A percentile compares a stretch with the other conserved stretches of the same genome.
These are phyloP conservation scores for Nannoperca obscura DNA, from an alignment of 2,797 vertebrate genomes.

Conservation along the genomic window DNA sequence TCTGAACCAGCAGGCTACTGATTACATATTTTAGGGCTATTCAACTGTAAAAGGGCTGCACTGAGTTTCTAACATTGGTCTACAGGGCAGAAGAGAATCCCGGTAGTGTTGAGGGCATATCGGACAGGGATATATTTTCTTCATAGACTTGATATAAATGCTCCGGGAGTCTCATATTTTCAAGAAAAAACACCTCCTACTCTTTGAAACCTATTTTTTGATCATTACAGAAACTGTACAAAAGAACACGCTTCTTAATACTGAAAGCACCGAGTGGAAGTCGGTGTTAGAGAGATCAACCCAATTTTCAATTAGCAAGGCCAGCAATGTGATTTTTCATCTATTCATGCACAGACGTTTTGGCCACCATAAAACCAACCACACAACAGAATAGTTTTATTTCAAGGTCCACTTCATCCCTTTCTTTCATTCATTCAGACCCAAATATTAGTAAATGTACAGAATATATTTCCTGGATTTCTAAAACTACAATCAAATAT, in stretches of 20 bases:
- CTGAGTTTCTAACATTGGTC: not conserved
- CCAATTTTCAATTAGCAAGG: not conserved
- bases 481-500: not conserved
- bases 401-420: not conserved
- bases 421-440: not conserved
- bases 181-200: not conserved
- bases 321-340: not conserved
- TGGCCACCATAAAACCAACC: not conserved
- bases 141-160: not conserved
- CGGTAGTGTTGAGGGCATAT: not conserved
- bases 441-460: not conserved
- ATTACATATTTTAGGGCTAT: slow-evolving; percentile 19
- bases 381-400: not conserved
- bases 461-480: not conserved
- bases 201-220: too few relatives aligned
- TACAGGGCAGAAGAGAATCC: not conserved
- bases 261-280: not conserved
- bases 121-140: not conserved
- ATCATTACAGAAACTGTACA: not conserved
- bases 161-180: not conserved
- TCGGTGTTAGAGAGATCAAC: not conserved
- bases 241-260: not conserved
- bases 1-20: slow-evolving; percentile 35
- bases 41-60: slow-evolving; percentile 7
- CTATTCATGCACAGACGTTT: not conserved